Conservation (phyloP, 2,113 vertebrate species). For the Ursus arctos region DNA sequence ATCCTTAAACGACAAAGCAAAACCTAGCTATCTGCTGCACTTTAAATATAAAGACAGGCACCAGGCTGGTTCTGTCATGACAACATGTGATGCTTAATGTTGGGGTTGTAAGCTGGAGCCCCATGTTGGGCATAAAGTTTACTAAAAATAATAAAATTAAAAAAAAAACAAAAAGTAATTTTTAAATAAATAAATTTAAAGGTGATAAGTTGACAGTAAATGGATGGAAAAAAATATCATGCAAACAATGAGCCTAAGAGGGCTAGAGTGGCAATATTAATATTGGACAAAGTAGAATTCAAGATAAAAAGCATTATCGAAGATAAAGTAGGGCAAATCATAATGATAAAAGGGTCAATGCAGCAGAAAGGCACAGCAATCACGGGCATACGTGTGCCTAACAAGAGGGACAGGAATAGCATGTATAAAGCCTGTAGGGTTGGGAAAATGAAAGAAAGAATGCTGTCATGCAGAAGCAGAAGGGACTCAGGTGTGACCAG, state of each 20-base stretch:
- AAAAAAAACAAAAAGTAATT: too few relatives aligned
- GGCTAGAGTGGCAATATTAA: neutral
- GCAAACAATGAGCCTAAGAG: neutral
- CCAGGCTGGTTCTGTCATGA: neutral
- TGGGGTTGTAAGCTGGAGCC: neutral
- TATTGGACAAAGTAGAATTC: neutral
- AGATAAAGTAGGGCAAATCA: neutral
- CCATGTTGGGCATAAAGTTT: neutral
- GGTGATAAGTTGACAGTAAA: neutral
- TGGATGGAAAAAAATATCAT: neutral
- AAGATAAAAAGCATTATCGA: neutral
- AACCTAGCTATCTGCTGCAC: neutral
- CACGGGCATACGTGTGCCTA: neutral
- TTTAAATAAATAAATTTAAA: neutral
- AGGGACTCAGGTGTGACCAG: neutral
- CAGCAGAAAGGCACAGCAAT: neutral
- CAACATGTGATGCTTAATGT: neutral
- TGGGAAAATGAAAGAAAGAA: neutral
- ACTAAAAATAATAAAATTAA: neutral
- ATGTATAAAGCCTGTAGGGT: fast-evolving
- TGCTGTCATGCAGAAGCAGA: neutral
- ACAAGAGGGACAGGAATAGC: neutral
- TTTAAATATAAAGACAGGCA: neutral
- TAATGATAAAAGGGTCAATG: neutral
- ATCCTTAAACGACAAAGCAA: neutral